These are phyloP conservation scores for Ips nitidus DNA, from an alignment of 1,140 invertebrate genomes.

Conservation along the genomic window DNA sequence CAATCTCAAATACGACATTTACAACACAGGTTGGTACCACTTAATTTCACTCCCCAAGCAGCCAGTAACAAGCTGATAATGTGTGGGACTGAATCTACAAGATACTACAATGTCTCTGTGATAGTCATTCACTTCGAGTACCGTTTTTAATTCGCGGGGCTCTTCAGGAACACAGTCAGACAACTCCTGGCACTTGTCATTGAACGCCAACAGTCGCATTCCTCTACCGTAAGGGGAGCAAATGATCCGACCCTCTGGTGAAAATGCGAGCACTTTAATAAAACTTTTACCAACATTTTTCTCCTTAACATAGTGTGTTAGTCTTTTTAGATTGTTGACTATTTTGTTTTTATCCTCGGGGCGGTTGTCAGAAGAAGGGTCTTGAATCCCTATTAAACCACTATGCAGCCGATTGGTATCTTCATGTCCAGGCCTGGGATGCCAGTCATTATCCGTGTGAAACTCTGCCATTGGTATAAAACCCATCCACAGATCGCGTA, in stretches of 20 bases:
- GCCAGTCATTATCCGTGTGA: neutral
- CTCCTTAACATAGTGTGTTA: constrained; percentile 85
- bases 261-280: constrained; percentile 87
- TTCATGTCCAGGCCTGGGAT: neutral
- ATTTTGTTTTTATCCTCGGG: constrained; percentile 45
- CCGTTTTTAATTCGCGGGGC: constrained; percentile 56
- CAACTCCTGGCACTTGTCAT: constrained; percentile 75
- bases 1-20: neutral
- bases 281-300: constrained; percentile 86
- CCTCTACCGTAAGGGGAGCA: constrained; percentile 88
- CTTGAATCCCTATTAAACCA: constrained; percentile 41
- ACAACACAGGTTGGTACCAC: constrained; percentile 77
- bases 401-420: constrained; percentile 45
- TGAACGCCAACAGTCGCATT: constrained; percentile 79
- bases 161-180: constrained; percentile 64
- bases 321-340: constrained; percentile 68
- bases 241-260: constrained; percentile 82
- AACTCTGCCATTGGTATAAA: constrained; percentile 42
- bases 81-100: constrained; percentile 85
- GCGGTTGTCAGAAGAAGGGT: constrained; percentile 42
- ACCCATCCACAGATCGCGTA: constrained; percentile 49
- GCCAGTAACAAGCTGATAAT: constrained; percentile 83
- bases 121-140: constrained; percentile 68
- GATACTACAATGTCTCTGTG: constrained; percentile 86
- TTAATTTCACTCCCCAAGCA: constrained; percentile 84